phyloP scores from a whole-genome alignment of 2,888 invertebrate species.

The Daptonema setosum region DNA sequence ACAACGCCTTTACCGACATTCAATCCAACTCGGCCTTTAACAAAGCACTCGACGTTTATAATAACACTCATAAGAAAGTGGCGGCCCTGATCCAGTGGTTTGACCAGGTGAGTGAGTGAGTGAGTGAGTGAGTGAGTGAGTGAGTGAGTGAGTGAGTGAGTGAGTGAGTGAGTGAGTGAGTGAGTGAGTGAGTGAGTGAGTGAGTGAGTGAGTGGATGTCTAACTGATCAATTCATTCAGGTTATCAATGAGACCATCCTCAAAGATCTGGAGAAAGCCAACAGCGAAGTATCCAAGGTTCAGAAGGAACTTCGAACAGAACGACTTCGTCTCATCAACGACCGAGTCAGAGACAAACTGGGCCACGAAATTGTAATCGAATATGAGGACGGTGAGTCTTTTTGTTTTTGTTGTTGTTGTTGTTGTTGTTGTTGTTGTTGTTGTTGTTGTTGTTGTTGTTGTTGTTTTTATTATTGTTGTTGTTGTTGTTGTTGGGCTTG shows the following conservation, averaged over 20 bases:
- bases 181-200: too few relatives aligned
- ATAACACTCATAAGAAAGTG: slow-evolving; percentile 31
- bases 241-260: slow-evolving; percentile 35
- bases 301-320: slow-evolving; percentile 32
- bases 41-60: slow-evolving; percentile 31
- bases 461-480: too few relatives aligned
- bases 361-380: slow-evolving; percentile 23
- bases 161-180: slow-evolving; percentile 5
- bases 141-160: not conserved
- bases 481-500: too few relatives aligned
- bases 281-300: slow-evolving; percentile 28
- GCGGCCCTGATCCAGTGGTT: slow-evolving; percentile 37
- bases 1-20: slow-evolving; percentile 36
- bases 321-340: slow-evolving; percentile 32
- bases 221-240: too few relatives aligned
- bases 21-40: slow-evolving; percentile 29
- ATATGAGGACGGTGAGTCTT: slow-evolving; percentile 21
- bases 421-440: not conserved
- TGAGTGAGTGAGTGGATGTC: too few relatives aligned
- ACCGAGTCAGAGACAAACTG: slow-evolving; percentile 18
- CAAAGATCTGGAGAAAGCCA: slow-evolving; percentile 32
- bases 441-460: too few relatives aligned
- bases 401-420: too few relatives aligned
- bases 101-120: slow-evolving; percentile 28
- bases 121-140: not conserved